These are phyloP conservation scores for Saimiri boliviensis DNA, from an alignment of 2,113 vertebrate genomes.

Conservation along the genomic window DNA sequence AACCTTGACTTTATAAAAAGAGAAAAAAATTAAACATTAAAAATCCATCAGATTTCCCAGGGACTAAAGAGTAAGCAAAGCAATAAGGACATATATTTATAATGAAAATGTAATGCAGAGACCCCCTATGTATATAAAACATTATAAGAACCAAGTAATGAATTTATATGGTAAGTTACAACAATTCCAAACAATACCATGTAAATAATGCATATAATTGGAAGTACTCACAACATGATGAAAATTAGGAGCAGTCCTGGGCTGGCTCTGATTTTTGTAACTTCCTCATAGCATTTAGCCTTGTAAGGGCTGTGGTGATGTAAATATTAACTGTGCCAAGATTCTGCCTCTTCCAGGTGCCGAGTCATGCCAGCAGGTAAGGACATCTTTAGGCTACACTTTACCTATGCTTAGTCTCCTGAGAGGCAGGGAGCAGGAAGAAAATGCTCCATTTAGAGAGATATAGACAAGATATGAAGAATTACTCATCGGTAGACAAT, in stretches of 20 bases:
- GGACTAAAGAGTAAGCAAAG: neutral
- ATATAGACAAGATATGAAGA: conserved; percentile 29
- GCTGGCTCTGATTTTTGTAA: neutral
- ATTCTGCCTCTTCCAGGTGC: neutral
- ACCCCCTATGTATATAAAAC: neutral
- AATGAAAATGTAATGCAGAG: neutral
- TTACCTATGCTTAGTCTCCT: neutral
- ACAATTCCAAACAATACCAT: neutral
- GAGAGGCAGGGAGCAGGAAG: neutral
- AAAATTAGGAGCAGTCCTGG: neutral
- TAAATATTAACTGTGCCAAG: neutral
- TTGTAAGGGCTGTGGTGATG: neutral
- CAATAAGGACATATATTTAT: neutral
- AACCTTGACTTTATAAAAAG: neutral
- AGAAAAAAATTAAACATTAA: neutral
- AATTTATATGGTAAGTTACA: neutral
- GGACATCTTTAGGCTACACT: neutral
- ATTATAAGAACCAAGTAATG: neutral
- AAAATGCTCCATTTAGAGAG: neutral
- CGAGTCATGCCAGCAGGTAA: neutral
- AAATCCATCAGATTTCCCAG: neutral
- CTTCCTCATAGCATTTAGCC: neutral
- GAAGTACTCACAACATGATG: neutral
- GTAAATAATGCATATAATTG: neutral
- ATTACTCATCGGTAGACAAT: neutral